These are phyloP conservation scores for Perdita meconis DNA, from an alignment of 2,888 invertebrate species.

Conservation along the genomic window DNA sequence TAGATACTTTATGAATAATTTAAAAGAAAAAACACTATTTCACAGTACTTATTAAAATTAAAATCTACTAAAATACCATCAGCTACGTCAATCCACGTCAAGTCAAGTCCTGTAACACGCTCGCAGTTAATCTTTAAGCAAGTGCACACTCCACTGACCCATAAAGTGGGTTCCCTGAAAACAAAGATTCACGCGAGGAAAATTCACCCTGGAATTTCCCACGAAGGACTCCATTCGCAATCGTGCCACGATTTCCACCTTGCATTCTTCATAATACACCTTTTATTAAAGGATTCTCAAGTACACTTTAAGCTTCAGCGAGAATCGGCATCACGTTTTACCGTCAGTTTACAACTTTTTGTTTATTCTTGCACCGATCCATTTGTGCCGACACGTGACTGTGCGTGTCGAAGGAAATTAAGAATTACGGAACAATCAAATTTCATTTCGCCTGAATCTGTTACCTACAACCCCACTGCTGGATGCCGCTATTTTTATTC, in stretches of 20 bases:
- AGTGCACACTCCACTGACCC: neutral
- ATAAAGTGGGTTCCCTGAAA: neutral
- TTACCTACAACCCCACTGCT: too few species aligned
- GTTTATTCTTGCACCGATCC: neutral
- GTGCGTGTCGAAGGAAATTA: neutral
- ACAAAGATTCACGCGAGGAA: neutral
- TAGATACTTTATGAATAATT: too few species aligned
- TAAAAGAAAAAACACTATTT: too few species aligned
- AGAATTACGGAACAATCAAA: neutral
- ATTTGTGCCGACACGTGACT: neutral
- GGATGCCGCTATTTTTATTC: conserved; percentile 3
- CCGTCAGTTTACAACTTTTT: neutral
- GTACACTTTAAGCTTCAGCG: too few species aligned
- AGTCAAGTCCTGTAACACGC: neutral
- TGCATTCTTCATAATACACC: neutral
- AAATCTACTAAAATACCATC: too few species aligned
- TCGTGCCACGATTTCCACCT: neutral
- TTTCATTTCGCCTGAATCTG: conserved; percentile 5
- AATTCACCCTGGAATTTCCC: neutral
- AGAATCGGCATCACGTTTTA: neutral
- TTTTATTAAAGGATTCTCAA: neutral
- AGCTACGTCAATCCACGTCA: neutral
- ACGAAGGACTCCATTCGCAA: neutral
- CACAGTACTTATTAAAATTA: too few species aligned
- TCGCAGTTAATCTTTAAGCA: neutral